Base-by-base conservation (phyloP, 2,113 vertebrate species). In the Paramormyrops kingsleyae region DNA sequence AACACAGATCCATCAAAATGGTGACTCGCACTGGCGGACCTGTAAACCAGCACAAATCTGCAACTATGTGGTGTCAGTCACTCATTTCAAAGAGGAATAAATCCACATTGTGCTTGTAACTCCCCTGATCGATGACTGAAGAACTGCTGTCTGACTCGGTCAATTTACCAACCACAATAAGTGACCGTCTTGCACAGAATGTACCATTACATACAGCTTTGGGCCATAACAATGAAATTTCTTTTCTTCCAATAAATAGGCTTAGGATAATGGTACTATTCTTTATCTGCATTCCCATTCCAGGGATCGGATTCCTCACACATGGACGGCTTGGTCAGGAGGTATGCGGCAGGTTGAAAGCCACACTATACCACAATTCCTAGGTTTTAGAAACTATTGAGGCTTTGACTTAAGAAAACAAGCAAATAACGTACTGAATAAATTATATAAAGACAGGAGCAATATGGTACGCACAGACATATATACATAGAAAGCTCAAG, bases 341-440 rank as follows among this genome's bases (percentile, higher is more conserved):
- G 35, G 35, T 21, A 52, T 80, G 31, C 24, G n/a, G 88, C 77
- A 84, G 50, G 77, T 89, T 44, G 35, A 89, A 50, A 89, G 52
- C 9, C 19, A 12, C 31, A 15, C 27, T 12, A 56, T 17, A 9
- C 19, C 3, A 46, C 4, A 21, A 10, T 27, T 85, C 74, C 74
- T 44, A 35, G 46, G 49, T 24, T 42, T 59, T n/a, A 59, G 39
- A 89, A 83, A 84, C 50, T 12, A 44, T 17, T 5, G 39, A 62
- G 39, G 21, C 24, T 27, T 85, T 44, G 52, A 24, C n/a, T 24
- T 31, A 84, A 3, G 66, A 84, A 59, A 77, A 46, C 80, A 85
- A 83, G 31, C 62, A 53, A 70, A 89, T 70, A 89, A 62, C 7
- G 3, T 83, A n/a, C 21, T 44, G 46, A 59, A 46, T 62, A 84